Evolutionary conservation across 2,113 vertebrate species (phyloP).

Genomic region (Propithecus coquereli): DNA sequence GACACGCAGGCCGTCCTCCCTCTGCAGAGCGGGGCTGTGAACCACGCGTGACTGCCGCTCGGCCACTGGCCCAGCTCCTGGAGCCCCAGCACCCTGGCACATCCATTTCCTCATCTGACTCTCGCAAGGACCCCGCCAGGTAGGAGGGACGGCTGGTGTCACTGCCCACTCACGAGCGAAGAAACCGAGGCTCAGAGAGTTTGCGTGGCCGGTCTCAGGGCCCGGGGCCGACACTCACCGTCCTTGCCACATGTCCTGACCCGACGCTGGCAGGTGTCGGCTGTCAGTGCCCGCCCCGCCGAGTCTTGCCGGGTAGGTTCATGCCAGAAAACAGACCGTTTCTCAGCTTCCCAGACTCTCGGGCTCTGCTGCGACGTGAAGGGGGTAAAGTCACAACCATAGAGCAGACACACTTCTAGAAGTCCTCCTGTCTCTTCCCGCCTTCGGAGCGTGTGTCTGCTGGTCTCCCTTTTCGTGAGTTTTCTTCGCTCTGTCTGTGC

Average conservation of each 20-base stretch:
- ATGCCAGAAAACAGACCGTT: not conserved
- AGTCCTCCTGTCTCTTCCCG: rapidly evolving
- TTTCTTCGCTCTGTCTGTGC: not conserved
- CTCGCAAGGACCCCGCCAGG: not conserved
- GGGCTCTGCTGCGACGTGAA: not conserved
- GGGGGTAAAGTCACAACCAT: rapidly evolving
- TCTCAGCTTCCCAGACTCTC: not conserved
- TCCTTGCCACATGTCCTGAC: rapidly evolving
- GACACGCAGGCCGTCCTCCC: rapidly evolving
- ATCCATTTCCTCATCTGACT: not conserved
- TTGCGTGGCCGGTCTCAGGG: rapidly evolving
- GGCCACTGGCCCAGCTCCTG: rapidly evolving
- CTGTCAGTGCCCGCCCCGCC: not conserved
- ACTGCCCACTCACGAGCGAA: not conserved
- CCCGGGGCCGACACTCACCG: not conserved
- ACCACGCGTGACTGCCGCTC: rapidly evolving
- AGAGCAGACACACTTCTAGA: rapidly evolving
- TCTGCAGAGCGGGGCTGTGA: not conserved
- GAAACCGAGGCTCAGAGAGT: not conserved
- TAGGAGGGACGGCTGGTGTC: not conserved
- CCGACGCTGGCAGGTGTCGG: rapidly evolving
- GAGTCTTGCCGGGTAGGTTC: rapidly evolving
- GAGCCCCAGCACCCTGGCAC: rapidly evolving
- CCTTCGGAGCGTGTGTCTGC: not conserved
- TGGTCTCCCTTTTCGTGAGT: not conserved